Conservation (phyloP, 2,888 invertebrate species). For the Eurois occulta region DNA sequence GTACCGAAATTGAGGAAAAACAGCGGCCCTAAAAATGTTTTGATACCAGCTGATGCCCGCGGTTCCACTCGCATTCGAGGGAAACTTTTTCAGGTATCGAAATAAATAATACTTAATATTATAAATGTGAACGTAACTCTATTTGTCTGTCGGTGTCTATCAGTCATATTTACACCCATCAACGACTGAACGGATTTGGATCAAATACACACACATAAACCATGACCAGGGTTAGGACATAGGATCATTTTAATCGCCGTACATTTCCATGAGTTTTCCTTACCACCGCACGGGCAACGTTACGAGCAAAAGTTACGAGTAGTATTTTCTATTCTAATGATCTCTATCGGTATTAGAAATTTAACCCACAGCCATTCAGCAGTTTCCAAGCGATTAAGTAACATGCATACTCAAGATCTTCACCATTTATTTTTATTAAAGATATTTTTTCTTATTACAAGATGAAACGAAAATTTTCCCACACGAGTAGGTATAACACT, state of each 20-base stretch:
- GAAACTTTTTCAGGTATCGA: too few species aligned
- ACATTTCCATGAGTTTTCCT: neutral
- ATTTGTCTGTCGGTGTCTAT: neutral
- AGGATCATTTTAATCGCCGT: neutral
- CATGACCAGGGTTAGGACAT: neutral
- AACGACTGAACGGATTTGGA: neutral
- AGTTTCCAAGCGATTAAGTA: neutral
- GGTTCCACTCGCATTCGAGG: neutral
- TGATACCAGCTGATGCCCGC: too few species aligned
- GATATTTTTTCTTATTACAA: neutral
- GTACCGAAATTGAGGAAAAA: slow-evolving; percentile 30
- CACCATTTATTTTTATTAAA: neutral
- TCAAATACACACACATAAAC: neutral
- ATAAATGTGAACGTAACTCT: neutral
- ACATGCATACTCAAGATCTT: neutral
- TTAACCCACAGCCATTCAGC: neutral
- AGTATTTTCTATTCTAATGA: neutral
- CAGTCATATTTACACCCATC: neutral
- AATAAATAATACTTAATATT: neutral
- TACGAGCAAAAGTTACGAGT: neutral
- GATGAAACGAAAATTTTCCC: neutral
- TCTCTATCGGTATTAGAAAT: neutral
- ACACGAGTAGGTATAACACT: neutral
- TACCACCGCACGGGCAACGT: neutral
- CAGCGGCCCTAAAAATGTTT: neutral